phyloP scores from a whole-genome alignment of 2,113 vertebrate species.

The Mormyrus lacerda region DNA sequence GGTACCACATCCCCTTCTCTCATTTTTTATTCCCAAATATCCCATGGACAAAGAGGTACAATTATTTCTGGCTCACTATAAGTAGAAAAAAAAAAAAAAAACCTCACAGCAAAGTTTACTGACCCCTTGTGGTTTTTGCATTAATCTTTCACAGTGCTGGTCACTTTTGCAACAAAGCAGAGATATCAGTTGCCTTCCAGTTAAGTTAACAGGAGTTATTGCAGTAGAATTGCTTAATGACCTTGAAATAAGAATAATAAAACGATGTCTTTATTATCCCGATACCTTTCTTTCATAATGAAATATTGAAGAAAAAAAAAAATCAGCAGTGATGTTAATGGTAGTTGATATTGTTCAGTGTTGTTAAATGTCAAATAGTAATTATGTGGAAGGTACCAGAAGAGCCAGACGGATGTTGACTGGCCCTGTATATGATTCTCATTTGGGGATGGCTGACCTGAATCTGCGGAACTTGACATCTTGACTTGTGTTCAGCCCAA shows the following conservation, averaged over 20 bases:
- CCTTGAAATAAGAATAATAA: background rate
- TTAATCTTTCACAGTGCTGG: background rate
- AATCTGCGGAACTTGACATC: slow-evolving; percentile 29
- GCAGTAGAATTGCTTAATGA: background rate
- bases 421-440: background rate
- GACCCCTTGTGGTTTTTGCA: slow-evolving; percentile 8
- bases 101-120: background rate
- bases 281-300: background rate
- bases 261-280: background rate
- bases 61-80: background rate
- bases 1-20: slow-evolving; percentile 16
- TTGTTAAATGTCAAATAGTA: background rate
- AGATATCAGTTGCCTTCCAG: background rate
- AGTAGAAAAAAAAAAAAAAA: slow-evolving; percentile 1
- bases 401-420: background rate
- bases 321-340: background rate
- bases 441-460: background rate
- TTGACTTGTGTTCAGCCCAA: slow-evolving; percentile 44
- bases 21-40: background rate
- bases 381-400: background rate
- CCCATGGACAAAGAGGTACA: background rate
- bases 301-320: background rate
- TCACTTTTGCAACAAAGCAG: background rate
- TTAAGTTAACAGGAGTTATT: background rate
- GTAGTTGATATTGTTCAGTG: background rate